Evolutionary conservation across 2,888 invertebrate species (phyloP).

Genomic region (Conus canariensis): DNA sequence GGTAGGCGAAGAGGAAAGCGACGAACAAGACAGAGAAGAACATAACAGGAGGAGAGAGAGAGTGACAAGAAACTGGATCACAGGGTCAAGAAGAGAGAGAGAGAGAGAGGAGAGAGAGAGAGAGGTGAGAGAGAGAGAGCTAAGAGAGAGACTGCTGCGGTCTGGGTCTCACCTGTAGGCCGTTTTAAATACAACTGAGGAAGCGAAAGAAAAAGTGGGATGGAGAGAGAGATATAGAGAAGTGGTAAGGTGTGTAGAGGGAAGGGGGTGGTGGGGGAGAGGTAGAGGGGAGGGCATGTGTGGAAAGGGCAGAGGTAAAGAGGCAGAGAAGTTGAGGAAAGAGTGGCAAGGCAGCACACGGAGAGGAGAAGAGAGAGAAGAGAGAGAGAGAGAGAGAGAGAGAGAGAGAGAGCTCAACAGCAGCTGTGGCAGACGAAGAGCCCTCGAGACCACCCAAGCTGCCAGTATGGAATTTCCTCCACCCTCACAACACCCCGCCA

Average conservation of each 20-base stretch:
- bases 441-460: conserved; percentile 38
- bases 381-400: conserved; percentile 5
- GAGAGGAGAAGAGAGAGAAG: neutral
- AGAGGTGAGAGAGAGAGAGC: too few species aligned
- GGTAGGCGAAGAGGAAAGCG: too few species aligned
- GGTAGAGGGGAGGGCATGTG: neutral
- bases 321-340: neutral
- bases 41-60: too few species aligned
- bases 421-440: conserved; percentile 21
- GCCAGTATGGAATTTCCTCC: conserved; percentile 37
- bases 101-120: too few species aligned
- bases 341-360: neutral
- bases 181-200: neutral
- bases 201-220: neutral
- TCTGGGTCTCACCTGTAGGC: neutral
- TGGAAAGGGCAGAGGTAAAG: neutral
- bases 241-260: too few species aligned
- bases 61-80: too few species aligned
- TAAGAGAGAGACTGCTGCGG: too few species aligned
- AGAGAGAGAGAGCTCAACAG: neutral
- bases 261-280: too few species aligned
- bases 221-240: neutral
- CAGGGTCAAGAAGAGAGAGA: too few species aligned
- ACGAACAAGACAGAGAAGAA: too few species aligned
- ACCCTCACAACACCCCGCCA: neutral